Evolutionary conservation across 2,888 invertebrate species (phyloP).

Genomic region (Tiphia femorata): DNA sequence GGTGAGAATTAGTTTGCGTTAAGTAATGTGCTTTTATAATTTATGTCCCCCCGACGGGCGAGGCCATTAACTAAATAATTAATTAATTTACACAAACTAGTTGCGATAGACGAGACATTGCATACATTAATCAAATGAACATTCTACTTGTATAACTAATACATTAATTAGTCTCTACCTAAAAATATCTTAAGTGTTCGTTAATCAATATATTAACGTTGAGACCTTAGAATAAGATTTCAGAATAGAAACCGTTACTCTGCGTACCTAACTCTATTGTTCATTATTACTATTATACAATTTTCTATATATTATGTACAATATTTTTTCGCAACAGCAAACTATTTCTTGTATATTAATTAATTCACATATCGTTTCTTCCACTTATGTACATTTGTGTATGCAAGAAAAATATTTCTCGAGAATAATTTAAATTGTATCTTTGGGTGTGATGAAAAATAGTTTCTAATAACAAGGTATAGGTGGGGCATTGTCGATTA

Average conservation of each 20-base stretch:
- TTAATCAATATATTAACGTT: slow-evolving; percentile 45
- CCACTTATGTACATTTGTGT: slow-evolving; percentile 51
- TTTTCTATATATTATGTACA: slow-evolving; percentile 55
- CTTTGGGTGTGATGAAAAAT: slow-evolving; percentile 54
- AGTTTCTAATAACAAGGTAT: slow-evolving; percentile 49
- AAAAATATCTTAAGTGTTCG: slow-evolving; percentile 42
- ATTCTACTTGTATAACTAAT: slow-evolving; percentile 39
- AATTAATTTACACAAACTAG: slow-evolving; percentile 49
- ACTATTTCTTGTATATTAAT: slow-evolving; percentile 18
- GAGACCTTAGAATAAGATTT: slow-evolving; percentile 8
- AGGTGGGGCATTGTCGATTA: slow-evolving; percentile 40
- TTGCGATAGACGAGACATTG: slow-evolving; percentile 32
- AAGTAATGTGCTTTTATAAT: slow-evolving; percentile 34
- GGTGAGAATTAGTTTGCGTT: slow-evolving; percentile 46
- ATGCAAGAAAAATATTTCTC: slow-evolving; percentile 56
- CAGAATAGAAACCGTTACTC: slow-evolving; percentile 19
- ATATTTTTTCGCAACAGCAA: slow-evolving; percentile 34
- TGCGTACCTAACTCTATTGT: background rate
- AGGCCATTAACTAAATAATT: slow-evolving; percentile 25
- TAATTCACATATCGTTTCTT: slow-evolving; percentile 10
- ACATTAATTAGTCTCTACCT: slow-evolving; percentile 53
- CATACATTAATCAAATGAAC: slow-evolving; percentile 43
- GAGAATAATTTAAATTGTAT: slow-evolving; percentile 47
- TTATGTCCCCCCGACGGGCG: slow-evolving; percentile 19
- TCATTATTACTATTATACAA: slow-evolving; percentile 45